These are phyloP conservation scores for Tiliacea aurago DNA, from an alignment of 2,888 invertebrate genomes.

Conservation along the genomic window DNA sequence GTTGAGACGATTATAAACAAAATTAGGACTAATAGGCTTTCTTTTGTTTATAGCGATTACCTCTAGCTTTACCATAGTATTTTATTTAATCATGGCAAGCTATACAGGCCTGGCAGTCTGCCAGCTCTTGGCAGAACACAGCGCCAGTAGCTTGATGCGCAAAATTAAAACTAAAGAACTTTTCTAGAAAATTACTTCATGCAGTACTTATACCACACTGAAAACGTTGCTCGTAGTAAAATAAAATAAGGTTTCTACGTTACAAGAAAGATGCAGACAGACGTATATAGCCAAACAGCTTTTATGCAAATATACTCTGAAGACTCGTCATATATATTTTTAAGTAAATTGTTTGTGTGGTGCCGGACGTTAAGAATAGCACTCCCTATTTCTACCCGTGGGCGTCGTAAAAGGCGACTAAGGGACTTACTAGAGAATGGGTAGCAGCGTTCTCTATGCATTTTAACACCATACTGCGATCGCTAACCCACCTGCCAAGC, in stretches of 20 bases:
- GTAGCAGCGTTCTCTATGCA: no score
- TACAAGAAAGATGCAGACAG: slow-evolving; percentile 16
- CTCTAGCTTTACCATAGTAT: slow-evolving; percentile 8
- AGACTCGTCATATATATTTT: slow-evolving; percentile 6
- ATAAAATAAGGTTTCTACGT: slow-evolving; percentile 20
- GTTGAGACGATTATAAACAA: not conserved
- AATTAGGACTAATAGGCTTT: not conserved
- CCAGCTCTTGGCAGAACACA: slow-evolving; percentile 32
- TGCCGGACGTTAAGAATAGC: no score
- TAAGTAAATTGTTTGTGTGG: no score
- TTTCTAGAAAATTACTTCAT: slow-evolving; percentile 14
- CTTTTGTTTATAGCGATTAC: not conserved
- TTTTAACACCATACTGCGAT: no score
- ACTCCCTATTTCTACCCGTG: no score
- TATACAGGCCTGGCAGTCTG: slow-evolving; percentile 35
- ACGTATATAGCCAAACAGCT: slow-evolving; percentile 18
- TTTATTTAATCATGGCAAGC: slow-evolving; percentile 33
- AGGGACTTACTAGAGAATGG: no score
- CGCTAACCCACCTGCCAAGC: no score
- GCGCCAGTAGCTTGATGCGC: slow-evolving; percentile 15
- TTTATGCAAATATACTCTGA: slow-evolving; percentile 32
- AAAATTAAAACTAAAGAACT: slow-evolving; percentile 35
- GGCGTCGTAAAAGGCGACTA: no score
- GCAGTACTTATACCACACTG: not conserved
- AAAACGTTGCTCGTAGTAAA: not conserved